Evolutionary conservation across 2,888 invertebrate genomes (phyloP).

Genomic region (Andricus curvator): DNA sequence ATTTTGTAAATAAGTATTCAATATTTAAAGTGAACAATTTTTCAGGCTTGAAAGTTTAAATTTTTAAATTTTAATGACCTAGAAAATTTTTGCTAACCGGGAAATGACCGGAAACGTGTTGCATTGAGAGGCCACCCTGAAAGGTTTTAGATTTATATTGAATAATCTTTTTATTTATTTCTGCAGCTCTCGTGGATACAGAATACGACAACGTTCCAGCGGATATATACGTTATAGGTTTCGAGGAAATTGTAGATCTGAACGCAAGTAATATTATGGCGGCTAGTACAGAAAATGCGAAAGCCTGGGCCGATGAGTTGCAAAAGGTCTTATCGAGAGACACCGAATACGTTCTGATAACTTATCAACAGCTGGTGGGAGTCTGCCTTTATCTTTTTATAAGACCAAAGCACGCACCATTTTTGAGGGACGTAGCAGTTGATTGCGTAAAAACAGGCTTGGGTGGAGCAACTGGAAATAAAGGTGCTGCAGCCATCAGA

Average conservation of each 20-base stretch:
- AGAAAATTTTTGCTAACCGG: no score
- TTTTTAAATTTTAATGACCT: no score
- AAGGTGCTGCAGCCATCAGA: slow-evolving; percentile 96
- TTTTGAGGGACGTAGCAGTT: slow-evolving; percentile 94
- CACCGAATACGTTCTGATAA: slow-evolving; percentile 92
- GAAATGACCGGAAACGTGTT: no score
- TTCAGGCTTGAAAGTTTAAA: no score
- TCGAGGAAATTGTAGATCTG: slow-evolving; percentile 99
- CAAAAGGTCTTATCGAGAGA: slow-evolving; percentile 94
- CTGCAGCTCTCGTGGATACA: slow-evolving; percentile 76
- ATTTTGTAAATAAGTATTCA: no score
- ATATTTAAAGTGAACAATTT: no score
- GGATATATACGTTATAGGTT: slow-evolving; percentile 98
- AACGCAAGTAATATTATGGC: slow-evolving; percentile 99
- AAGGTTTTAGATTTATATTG: neutral
- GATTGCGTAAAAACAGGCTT: slow-evolving; percentile 99
- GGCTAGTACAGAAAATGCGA: slow-evolving; percentile 94
- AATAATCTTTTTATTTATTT: slow-evolving; percentile 44
- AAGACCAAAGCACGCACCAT: slow-evolving; percentile 92
- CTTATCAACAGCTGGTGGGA: slow-evolving; percentile 97
- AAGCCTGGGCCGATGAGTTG: slow-evolving; percentile 96
- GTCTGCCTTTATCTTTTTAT: slow-evolving; percentile 98
- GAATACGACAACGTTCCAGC: slow-evolving; percentile 83
- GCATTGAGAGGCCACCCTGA: no score
- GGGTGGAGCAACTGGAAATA: slow-evolving; percentile 98